Conservation (phyloP, 2,797 vertebrate genomes). For the Erpetoichthys calabaricus region DNA sequence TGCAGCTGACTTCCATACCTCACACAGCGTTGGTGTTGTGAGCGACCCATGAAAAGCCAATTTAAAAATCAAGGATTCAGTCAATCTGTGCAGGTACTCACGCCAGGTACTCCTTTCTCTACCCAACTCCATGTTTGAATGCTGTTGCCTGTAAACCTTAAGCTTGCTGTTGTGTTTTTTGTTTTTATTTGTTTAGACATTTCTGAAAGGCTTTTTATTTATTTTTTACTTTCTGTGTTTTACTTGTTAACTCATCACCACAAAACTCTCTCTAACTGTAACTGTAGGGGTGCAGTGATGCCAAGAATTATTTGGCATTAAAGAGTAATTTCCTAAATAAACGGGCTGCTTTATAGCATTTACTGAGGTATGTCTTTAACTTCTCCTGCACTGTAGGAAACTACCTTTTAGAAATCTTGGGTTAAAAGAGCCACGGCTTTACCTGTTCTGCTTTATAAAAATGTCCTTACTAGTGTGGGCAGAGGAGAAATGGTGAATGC, state of each 20-base stretch:
- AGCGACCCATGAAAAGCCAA: slow-evolving; percentile 99
- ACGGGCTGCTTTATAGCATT: slow-evolving; percentile 66
- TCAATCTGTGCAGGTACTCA: slow-evolving; percentile 99
- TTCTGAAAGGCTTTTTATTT: slow-evolving; percentile 46
- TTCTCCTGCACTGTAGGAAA: slow-evolving; percentile 65
- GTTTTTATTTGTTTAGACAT: slow-evolving; percentile 47
- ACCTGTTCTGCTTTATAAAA: too few species aligned
- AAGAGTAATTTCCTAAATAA: slow-evolving; percentile 62
- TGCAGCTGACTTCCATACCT: slow-evolving; percentile 99
- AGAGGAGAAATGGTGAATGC: slow-evolving; percentile 26
- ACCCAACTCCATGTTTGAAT: slow-evolving; percentile 99
- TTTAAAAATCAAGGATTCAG: slow-evolving; percentile 99
- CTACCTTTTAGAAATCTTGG: slow-evolving; percentile 39
- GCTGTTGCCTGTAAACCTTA: slow-evolving; percentile 94
- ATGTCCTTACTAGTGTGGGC: slow-evolving; percentile 27
- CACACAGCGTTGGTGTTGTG: slow-evolving; percentile 99
- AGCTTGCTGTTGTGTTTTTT: slow-evolving; percentile 69
- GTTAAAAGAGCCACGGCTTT: slow-evolving; percentile 25
- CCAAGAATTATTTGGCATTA: slow-evolving; percentile 67
- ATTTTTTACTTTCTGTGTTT: slow-evolving; percentile 50
- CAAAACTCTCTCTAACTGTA: slow-evolving; percentile 62
- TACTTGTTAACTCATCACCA: slow-evolving; percentile 50
- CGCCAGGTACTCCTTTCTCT: slow-evolving; percentile 99
- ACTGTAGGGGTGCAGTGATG: slow-evolving; percentile 66
- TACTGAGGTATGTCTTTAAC: slow-evolving; percentile 66